Percentiles rank a stretch among this genome's conserved stretches.
phyloP scores from a whole-genome alignment of 2,797 vertebrate genomes.

The Chloroceryle inda region DNA sequence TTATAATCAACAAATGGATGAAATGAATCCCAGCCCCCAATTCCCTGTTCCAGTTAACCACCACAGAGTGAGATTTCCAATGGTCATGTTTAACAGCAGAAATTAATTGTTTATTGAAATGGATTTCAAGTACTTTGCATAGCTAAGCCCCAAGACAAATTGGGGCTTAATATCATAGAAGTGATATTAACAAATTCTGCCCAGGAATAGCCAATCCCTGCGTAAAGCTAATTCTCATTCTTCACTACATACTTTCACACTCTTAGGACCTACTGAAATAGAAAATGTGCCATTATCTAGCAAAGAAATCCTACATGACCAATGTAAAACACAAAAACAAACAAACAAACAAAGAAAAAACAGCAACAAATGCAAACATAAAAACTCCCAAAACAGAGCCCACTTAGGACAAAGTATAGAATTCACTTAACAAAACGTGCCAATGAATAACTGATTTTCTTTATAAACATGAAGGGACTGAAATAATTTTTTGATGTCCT shows the following conservation, averaged over 20 bases:
- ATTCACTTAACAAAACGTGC: neutral
- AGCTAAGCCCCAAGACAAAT: neutral
- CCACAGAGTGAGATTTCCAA: neutral
- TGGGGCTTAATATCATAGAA: neutral
- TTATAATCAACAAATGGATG: neutral
- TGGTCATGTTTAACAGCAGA: neutral
- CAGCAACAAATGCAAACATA: neutral
- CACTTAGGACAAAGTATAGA: neutral
- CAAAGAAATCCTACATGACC: neutral
- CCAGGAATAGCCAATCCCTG: neutral
- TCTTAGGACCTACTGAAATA: neutral
- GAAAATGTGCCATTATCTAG: neutral
- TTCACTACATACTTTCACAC: neutral
- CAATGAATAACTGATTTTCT: neutral
- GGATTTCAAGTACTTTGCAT: neutral
- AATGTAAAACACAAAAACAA: neutral
- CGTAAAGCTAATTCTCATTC: neutral
- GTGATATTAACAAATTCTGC: neutral
- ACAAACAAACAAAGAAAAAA: neutral
- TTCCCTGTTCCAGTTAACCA: neutral
- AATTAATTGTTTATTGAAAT: neutral
- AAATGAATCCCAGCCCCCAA: neutral
- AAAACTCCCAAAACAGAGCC: accelerated
- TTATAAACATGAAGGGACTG: neutral
- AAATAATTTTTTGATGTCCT: neutral